A percentile compares a stretch with the other conserved stretches of the same genome.
Evolutionary conservation across 2,113 vertebrate genomes (phyloP).

Genomic region (Emydocephalus ijimae): DNA sequence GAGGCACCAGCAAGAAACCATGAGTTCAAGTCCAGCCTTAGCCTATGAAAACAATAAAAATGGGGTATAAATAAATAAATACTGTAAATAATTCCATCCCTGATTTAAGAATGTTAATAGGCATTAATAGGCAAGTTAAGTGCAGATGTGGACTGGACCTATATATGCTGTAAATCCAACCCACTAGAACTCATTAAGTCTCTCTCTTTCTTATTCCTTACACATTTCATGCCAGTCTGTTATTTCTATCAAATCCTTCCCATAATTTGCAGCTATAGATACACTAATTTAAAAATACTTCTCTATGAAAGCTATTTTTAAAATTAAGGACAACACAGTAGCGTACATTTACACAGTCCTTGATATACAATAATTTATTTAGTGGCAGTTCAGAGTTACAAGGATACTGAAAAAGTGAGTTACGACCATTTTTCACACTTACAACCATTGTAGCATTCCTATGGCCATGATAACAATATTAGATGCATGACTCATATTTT

Average conservation of each 20-base stretch:
- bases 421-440: too few species aligned
- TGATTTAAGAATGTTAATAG: background rate
- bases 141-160: background rate
- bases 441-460: too few species aligned
- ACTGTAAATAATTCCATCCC: background rate
- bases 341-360: background rate
- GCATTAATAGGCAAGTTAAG: background rate
- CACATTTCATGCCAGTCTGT: background rate
- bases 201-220: background rate
- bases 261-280: background rate
- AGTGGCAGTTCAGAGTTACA: too few species aligned
- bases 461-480: too few species aligned
- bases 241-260: background rate
- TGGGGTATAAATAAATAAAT: too few species aligned
- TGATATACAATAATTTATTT: too few species aligned
- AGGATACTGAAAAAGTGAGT: too few species aligned
- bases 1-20: too few species aligned
- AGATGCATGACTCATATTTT: too few species aligned
- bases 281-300: background rate
- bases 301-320: background rate
- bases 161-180: background rate
- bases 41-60: too few species aligned
- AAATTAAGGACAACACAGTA: background rate
- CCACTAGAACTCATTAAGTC: background rate
- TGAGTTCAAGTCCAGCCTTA: too few species aligned